A percentile compares a stretch with the other conserved stretches of the same genome.
Conservation (phyloP, 2,113 vertebrate genomes). For the Stegastes partitus region DNA sequence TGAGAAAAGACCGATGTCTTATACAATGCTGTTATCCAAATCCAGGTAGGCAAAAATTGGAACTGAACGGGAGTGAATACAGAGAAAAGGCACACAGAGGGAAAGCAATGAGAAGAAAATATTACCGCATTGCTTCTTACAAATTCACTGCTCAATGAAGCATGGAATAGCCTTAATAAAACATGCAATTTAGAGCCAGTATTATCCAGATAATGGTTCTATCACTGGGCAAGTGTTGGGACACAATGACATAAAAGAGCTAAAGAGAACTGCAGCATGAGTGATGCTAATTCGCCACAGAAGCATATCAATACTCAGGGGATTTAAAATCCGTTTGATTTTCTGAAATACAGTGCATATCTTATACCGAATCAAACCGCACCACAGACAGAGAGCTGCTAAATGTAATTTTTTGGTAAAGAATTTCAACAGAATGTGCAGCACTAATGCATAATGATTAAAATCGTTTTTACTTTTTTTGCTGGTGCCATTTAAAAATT, state of each 20-base stretch:
- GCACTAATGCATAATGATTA: too few species aligned
- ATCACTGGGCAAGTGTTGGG: conserved; percentile 51
- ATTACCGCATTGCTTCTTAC: conserved; percentile 55
- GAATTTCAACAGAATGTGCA: too few species aligned
- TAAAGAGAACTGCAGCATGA: conserved; percentile 52
- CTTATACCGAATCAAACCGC: conserved; percentile 75
- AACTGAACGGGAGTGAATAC: conserved; percentile 2
- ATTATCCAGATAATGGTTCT: conserved; percentile 75
- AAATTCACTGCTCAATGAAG: conserved; percentile 77
- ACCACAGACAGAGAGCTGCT: too few species aligned
- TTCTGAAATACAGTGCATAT: conserved; percentile 81
- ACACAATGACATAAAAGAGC: conserved; percentile 48
- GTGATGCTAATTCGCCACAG: conserved; percentile 85
- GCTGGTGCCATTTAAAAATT: too few species aligned
- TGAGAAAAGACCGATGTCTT: conserved; percentile 2
- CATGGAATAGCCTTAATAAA: conserved; percentile 78
- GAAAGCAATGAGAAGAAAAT: conserved; percentile 32
- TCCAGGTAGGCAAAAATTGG: conserved; percentile 4
- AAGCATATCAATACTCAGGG: conserved; percentile 84
- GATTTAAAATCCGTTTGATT: conserved; percentile 93
- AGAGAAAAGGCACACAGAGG: conserved; percentile 14
- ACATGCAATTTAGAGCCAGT: conserved; percentile 72
- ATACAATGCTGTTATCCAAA: conserved; percentile 18
- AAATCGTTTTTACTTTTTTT: too few species aligned
- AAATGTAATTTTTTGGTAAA: too few species aligned